phyloP scores from a whole-genome alignment of 2,113 vertebrate genomes.

The Platichthys stellatus region DNA sequence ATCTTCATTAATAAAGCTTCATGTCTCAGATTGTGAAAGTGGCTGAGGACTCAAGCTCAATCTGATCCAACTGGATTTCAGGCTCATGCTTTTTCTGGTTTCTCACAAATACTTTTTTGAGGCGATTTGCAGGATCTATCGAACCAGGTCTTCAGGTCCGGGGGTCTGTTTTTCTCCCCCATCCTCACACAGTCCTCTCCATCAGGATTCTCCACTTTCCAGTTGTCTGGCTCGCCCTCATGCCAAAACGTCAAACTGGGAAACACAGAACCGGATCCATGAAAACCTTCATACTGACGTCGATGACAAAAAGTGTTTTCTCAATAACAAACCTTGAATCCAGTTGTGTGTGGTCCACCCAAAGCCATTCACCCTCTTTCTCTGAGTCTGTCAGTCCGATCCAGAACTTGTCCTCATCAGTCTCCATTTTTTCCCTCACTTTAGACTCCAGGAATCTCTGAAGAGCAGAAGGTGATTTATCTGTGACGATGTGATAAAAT shows the following conservation, averaged over 20 bases:
- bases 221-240: fast-evolving
- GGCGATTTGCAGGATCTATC: neutral
- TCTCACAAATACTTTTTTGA: slow-evolving; percentile 58
- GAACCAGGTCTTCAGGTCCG: fast-evolving
- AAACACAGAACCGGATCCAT: neutral
- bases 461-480: neutral
- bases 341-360: slow-evolving; percentile 46
- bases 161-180: neutral
- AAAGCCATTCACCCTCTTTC: too few relatives aligned
- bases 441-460: slow-evolving; percentile 28
- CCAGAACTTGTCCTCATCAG: neutral
- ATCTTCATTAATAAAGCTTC: too few relatives aligned
- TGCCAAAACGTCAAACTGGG: slow-evolving; percentile 34
- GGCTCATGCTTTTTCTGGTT: too few relatives aligned
- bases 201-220: too few relatives aligned
- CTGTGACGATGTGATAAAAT: too few relatives aligned
- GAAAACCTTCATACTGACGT: neutral
- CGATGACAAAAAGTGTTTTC: neutral
- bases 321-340: neutral
- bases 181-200: slow-evolving; percentile 68
- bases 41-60: too few relatives aligned
- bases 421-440: too few relatives aligned
- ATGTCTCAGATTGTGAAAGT: neutral
- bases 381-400: too few relatives aligned
- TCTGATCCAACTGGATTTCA: neutral